Evolutionary conservation across 2,888 invertebrate genomes (phyloP).

Genomic region (Yponomeuta evonymella): DNA sequence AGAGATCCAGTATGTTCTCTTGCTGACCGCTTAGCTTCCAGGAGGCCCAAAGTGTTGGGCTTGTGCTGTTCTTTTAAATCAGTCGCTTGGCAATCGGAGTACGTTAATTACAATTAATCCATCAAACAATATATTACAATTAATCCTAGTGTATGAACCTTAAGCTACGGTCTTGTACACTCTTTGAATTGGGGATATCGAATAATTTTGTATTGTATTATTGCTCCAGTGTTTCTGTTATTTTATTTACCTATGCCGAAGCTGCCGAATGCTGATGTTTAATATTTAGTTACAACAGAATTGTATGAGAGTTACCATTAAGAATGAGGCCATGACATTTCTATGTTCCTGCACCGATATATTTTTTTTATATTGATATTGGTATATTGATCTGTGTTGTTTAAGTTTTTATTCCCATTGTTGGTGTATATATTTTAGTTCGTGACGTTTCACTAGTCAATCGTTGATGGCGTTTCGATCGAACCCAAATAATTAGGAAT

Average conservation of each 20-base stretch:
- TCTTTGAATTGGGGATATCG: neutral
- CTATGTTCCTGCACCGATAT: neutral
- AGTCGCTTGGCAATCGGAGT: too few species aligned
- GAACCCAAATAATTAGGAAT: neutral
- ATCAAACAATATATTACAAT: too few species aligned
- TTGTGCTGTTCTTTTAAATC: too few species aligned
- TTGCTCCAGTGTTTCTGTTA: neutral
- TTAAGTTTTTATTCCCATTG: neutral
- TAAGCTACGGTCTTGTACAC: too few species aligned
- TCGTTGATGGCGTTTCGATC: neutral
- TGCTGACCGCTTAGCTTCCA: too few species aligned
- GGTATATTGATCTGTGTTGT: neutral
- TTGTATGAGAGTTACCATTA: neutral
- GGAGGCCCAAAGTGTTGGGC: too few species aligned
- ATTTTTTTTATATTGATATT: neutral
- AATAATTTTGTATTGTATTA: neutral
- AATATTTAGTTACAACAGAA: too few species aligned
- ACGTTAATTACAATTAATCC: too few species aligned
- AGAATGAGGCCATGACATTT: neutral
- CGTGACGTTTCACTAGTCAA: neutral
- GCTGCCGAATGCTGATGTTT: too few species aligned
- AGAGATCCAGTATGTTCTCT: too few species aligned
- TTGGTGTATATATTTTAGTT: too few species aligned
- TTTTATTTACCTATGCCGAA: neutral
- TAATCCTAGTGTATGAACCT: too few species aligned